These are phyloP conservation scores for Salarias fasciatus DNA, from an alignment of 2,797 vertebrate genomes.

Conservation along the genomic window DNA sequence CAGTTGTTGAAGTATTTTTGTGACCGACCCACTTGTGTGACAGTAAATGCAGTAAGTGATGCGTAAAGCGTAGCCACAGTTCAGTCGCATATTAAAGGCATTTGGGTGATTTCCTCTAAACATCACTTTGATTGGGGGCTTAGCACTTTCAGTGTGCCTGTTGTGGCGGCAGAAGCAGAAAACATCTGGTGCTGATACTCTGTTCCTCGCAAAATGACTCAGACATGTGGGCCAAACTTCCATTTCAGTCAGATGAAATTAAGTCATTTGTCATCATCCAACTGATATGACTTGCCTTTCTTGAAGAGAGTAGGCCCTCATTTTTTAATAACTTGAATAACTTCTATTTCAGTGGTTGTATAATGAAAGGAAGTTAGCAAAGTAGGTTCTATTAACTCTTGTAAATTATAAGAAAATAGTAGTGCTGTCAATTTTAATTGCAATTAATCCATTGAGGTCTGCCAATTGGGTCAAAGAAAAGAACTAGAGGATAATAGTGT, in stretches of 20 bases:
- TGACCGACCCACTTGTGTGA: constrained; percentile 26
- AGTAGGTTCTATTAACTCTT: too few species aligned
- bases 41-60: constrained; percentile 38
- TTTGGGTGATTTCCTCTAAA: constrained; percentile 60
- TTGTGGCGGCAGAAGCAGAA: constrained; percentile 37
- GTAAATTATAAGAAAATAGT: too few species aligned
- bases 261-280: neutral
- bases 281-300: too few species aligned
- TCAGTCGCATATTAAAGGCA: constrained; percentile 43
- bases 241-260: constrained; percentile 1
- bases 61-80: constrained; percentile 21
- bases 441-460: too few species aligned
- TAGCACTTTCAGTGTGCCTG: constrained; percentile 35
- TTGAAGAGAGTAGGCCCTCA: too few species aligned
- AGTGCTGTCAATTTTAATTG: too few species aligned
- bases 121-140: constrained; percentile 48
- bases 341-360: constrained; percentile 5
- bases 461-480: too few species aligned
- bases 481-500: too few species aligned
- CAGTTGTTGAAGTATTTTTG: constrained; percentile 26
- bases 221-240: neutral
- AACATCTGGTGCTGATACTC: constrained; percentile 53
- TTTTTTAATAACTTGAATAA: too few species aligned
- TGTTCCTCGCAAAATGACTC: constrained; percentile 7
- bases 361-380: neutral